Evolutionary conservation across 2,888 invertebrate genomes (phyloP), one percentile per base, ranked within the genome.

Genomic region (Agrilus mali): DNA sequence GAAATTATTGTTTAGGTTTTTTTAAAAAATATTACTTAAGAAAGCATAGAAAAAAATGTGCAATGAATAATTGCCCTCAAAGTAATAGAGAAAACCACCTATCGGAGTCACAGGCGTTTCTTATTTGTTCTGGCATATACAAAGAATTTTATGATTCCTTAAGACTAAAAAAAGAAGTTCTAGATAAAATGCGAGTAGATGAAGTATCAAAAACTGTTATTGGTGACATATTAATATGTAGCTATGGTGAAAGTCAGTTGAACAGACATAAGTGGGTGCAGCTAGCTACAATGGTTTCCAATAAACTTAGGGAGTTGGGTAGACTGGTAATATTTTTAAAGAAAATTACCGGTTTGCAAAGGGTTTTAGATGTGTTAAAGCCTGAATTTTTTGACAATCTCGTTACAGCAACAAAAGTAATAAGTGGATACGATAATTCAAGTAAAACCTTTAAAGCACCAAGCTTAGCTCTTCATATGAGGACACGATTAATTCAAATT

Each of bases 251-350:
- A 43, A 45, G 40, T 40, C 22, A 44, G 36, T 37, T 48, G 33
- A n/a, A n/a, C n/a, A 31, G 36, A 36, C 46, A 46, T 35, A 49
- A 51, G 39, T 34, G 43, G 4, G 22, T 22, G n/a, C 49, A 53
- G 47, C 48, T 52, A 13, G 38, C 32, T 44, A 49, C 36, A 10
- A 38, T 42, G 13, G 45, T 51, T n/a, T 52, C 50, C n/a, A 50
- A 50, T 34, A 51, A 51, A 47, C 46, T 50, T 46, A 46, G 50
- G 43, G 50, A 52, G 44, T 22, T 53, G 27, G 50, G 43, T n/a
- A 38, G 51, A 22, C 36, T 41, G 27, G 39, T 43, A 31, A 32
- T 47, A 4, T n/a, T 12, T 16, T 45, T 47, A 37, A 40, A 38
- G 37, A n/a, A 45, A 15, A 38, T 40, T 8, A 47, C 47, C 16